phyloP scores from a whole-genome alignment of 1,140 invertebrate genomes.

The Agrilus planipennis region DNA sequence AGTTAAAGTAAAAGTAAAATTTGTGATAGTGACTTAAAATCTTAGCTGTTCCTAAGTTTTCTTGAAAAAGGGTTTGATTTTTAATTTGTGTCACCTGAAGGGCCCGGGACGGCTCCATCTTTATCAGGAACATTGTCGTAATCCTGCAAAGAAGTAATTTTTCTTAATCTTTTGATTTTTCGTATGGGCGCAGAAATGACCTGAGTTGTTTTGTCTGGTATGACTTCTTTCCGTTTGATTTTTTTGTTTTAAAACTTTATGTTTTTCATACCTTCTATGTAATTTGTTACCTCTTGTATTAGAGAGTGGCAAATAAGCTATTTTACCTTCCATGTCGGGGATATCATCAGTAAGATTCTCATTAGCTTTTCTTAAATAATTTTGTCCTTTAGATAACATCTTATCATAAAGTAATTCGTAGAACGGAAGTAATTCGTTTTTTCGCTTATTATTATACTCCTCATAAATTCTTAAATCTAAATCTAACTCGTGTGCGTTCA shows the following conservation, averaged over 20 bases:
- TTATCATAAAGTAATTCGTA: slow-evolving; percentile 2
- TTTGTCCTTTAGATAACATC: not conserved
- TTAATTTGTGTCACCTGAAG: not conserved
- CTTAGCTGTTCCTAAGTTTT: slow-evolving; percentile 1
- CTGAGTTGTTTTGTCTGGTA: too few relatives aligned
- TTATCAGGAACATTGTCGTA: too few relatives aligned
- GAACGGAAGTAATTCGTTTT: slow-evolving; percentile 1
- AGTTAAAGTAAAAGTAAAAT: slow-evolving; percentile 1
- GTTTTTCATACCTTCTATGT: too few relatives aligned
- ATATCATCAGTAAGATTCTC: too few relatives aligned
- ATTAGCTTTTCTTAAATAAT: slow-evolving; percentile 1
- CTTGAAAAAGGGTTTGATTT: not conserved
- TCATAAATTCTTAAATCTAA: slow-evolving; percentile 1
- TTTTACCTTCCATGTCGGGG: too few relatives aligned
- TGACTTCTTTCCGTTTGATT: too few relatives aligned
- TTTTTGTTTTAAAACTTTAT: too few relatives aligned
- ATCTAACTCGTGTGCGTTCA: not conserved
- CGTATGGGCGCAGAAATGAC: too few relatives aligned
- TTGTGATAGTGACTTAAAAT: slow-evolving; percentile 1
- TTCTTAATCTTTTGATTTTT: too few relatives aligned
- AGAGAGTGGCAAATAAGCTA: too few relatives aligned
- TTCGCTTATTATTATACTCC: slow-evolving; percentile 4
- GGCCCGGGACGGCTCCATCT: not conserved
- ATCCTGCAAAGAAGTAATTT: too few relatives aligned
- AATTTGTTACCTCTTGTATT: too few relatives aligned